These are phyloP conservation scores for Lagria hirta DNA, from an alignment of 2,888 invertebrate genomes.

Conservation along the genomic window DNA sequence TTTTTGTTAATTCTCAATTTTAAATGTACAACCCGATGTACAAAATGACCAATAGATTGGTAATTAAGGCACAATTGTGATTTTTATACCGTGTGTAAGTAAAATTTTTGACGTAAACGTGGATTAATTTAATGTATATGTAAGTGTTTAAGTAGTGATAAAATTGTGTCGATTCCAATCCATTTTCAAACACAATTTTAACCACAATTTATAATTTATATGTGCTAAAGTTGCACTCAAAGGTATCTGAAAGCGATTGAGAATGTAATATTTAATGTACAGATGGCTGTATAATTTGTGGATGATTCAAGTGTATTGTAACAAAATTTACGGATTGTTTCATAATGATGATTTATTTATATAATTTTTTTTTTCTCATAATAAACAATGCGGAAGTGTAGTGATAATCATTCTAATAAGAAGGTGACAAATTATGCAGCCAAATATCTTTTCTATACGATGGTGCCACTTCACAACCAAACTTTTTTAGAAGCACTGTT, in stretches of 20 bases:
- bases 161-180: slow-evolving; percentile 31
- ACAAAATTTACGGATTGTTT: slow-evolving; percentile 26
- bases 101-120: no score
- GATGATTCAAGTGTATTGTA: slow-evolving; percentile 16
- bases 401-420: not conserved
- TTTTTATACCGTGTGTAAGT: no score
- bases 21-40: slow-evolving; percentile 12
- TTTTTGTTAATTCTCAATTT: slow-evolving; percentile 11
- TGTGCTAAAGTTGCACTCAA: slow-evolving; percentile 41
- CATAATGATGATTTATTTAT: slow-evolving; percentile 13
- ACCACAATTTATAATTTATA: slow-evolving; percentile 45
- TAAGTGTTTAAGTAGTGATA: no score
- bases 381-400: slow-evolving; percentile 6
- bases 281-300: slow-evolving; percentile 48
- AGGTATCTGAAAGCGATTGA: slow-evolving; percentile 35
- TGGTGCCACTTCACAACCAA: slow-evolving; percentile 49
- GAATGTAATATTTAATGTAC: slow-evolving; percentile 40
- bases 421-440: slow-evolving; percentile 44
- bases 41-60: slow-evolving; percentile 13
- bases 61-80: slow-evolving; percentile 13
- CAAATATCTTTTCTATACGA: slow-evolving; percentile 40
- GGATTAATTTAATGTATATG: no score
- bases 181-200: slow-evolving; percentile 43
- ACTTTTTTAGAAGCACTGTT: slow-evolving; percentile 48
- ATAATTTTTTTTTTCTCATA: slow-evolving; percentile 12